Conservation (phyloP, 2,113 vertebrate species). For the Chaetodon trifascialis region DNA sequence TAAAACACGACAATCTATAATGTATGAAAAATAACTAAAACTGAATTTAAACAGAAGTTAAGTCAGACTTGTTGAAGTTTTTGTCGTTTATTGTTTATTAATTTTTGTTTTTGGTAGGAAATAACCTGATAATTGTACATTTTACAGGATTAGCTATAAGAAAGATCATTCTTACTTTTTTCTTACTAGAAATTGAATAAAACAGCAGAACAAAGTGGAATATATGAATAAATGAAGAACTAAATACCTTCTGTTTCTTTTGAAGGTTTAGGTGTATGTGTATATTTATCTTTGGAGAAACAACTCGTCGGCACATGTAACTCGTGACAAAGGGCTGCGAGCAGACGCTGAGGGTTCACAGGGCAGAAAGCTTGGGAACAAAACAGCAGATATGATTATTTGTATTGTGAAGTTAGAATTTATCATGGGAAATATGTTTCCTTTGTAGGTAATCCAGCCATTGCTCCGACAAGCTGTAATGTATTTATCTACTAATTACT, state of each 20-base stretch:
- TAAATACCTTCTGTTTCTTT: background rate
- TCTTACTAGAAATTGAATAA: no score
- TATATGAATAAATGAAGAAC: no score
- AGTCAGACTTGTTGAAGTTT: no score
- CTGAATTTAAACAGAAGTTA: no score
- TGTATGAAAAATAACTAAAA: no score
- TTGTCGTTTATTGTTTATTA: no score
- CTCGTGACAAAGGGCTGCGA: background rate
- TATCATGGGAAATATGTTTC: conserved; percentile 9
- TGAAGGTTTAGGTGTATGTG: background rate
- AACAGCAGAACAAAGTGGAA: no score
- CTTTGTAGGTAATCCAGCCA: conserved; percentile 9
- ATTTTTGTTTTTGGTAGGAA: no score
- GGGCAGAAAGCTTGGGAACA: background rate
- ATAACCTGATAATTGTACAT: no score
- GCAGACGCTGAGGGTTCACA: background rate
- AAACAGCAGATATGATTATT: background rate
- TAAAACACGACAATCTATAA: no score
- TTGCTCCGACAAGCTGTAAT: conserved; percentile 17
- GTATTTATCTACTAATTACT: conserved; percentile 5
- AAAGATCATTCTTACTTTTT: no score
- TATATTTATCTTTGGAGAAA: background rate
- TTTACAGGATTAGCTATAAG: no score
- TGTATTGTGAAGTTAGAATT: background rate
- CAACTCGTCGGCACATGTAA: background rate